Evolutionary conservation across 2,888 invertebrate genomes (phyloP).

Genomic region (Drosophila pegasa): DNA sequence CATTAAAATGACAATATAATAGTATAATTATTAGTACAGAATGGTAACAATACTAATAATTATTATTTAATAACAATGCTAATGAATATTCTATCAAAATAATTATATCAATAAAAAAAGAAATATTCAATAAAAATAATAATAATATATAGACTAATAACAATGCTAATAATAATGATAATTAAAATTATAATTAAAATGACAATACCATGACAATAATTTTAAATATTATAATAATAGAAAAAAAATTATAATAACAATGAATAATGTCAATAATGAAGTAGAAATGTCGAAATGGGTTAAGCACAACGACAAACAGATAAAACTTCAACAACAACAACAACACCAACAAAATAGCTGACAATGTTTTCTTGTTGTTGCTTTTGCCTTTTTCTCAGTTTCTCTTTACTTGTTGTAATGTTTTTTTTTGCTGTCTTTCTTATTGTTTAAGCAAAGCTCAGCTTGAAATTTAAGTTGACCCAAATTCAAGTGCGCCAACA

Average conservation of each 20-base stretch:
- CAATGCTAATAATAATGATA: too few relatives aligned
- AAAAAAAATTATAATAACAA: background rate
- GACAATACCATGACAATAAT: too few relatives aligned
- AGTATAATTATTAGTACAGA: too few relatives aligned
- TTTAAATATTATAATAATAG: too few relatives aligned
- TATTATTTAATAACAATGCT: too few relatives aligned
- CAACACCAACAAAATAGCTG: conserved; percentile 51
- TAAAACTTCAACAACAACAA: conserved; percentile 20
- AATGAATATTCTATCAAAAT: too few relatives aligned
- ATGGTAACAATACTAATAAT: too few relatives aligned
- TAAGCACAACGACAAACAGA: conserved; percentile 28
- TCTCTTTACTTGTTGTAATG: conserved; percentile 19
- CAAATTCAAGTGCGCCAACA: conserved; percentile 57
- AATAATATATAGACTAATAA: too few relatives aligned
- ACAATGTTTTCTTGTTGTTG: conserved; percentile 42
- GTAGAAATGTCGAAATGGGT: conserved; percentile 34
- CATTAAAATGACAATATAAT: too few relatives aligned
- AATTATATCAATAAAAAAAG: too few relatives aligned
- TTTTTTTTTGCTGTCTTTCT: conserved; percentile 1
- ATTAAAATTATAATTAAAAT: too few relatives aligned
- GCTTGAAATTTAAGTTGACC: conserved; percentile 74
- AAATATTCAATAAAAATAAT: too few relatives aligned
- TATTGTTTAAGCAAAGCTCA: conserved; percentile 65
- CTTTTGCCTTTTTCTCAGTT: conserved; percentile 16
- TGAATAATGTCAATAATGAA: background rate